phyloP scores from a whole-genome alignment of 2,113 vertebrate species.

The Alligator sinensis region DNA sequence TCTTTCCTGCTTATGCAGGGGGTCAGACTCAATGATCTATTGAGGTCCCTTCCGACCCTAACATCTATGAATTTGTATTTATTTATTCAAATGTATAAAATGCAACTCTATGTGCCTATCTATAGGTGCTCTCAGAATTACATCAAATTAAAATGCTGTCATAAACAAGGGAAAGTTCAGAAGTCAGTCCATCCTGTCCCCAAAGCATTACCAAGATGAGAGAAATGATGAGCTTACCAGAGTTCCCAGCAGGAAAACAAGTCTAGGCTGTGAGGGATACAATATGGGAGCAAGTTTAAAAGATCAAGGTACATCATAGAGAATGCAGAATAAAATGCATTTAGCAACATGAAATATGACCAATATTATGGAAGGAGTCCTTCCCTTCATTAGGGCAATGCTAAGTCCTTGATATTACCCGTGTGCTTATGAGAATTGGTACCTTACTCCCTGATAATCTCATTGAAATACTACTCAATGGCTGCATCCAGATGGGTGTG shows the following conservation, averaged over 20 bases:
- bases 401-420: neutral
- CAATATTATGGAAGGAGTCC: neutral
- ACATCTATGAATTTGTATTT: too few relatives aligned
- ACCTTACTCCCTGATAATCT: neutral
- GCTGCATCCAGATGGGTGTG: too few relatives aligned
- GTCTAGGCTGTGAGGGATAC: accelerated
- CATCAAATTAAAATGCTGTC: neutral
- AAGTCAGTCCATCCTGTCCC: neutral
- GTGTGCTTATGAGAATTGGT: neutral
- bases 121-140: neutral
- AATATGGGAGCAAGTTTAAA: neutral
- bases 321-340: neutral
- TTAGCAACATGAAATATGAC: neutral
- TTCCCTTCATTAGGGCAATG: neutral
- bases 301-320: neutral
- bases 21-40: too few relatives aligned
- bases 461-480: neutral
- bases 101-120: neutral
- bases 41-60: too few relatives aligned
- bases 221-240: neutral
- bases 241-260: accelerated
- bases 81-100: neutral
- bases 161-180: neutral
- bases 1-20: too few relatives aligned
- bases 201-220: neutral